Base-by-base conservation (phyloP, 1,140 invertebrate species). In the Achatina immaculata region DNA sequence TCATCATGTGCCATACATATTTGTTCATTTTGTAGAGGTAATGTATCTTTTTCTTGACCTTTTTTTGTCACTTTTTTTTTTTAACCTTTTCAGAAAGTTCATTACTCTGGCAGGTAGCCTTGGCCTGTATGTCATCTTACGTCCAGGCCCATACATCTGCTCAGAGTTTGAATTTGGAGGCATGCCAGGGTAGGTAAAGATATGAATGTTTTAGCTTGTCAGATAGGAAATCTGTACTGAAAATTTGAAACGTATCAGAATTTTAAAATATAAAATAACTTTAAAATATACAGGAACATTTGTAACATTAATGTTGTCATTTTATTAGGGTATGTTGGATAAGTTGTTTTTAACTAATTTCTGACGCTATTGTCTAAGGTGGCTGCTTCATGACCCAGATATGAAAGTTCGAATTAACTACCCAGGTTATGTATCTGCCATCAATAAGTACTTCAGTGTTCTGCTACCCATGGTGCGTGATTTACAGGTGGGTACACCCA, bases 141-240 rank as follows among this genome's bases (percentile, higher is more conserved):
- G 97, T 78, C 95, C 96, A 0, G 98, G 98, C 0, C 98, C 98
- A 0, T 99, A 96, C 85, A 98, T 98, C 82, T 98, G 97, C 91
- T 96, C 96, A 21, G 95, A 96, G 89, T 92, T 95, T 91, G 95
- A 96, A 84, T 93, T 95, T 89, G 95, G 94, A 31, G 90, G 90
- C 24, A 68, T 91, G 68, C 90, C 90, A 16, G 88, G 91, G 92
- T 72, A 55, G 58, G 78, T 43, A 24, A 36, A n/a, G 65, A 68
- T 68, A 11, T 24, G 19, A 19, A 68, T 24, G 11, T 68, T n/a
- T 55, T 55, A 14, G n/a, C 14, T n/a, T 55, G 14, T 16, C 51
- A 16, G n/a, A 14, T n/a, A 55, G 14, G n/a, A 55, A 16, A 16
- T 14, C 51, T 55, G 51, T 16, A 55, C 14, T 55, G 14, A 55